Conservation (phyloP, 2,797 vertebrate genomes). For the Falco cherrug region DNA sequence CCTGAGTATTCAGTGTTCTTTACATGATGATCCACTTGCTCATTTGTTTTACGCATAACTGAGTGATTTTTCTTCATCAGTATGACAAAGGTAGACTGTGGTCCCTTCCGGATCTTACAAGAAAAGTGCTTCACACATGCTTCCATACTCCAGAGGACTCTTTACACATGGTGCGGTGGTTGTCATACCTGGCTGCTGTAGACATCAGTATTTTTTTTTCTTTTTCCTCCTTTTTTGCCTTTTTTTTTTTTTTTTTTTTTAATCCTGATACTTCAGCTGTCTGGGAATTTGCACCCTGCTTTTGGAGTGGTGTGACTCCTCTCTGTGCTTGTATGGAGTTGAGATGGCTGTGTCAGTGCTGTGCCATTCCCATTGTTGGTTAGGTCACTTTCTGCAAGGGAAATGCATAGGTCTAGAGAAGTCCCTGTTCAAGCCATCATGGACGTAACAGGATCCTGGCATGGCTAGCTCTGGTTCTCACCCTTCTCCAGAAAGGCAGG, state of each 20-base stretch:
- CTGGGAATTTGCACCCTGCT: not conserved
- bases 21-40: not conserved
- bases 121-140: not conserved
- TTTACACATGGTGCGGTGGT: accelerated
- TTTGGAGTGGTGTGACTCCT: not conserved
- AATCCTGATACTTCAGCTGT: not conserved
- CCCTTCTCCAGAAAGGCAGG: not conserved
- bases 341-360: not conserved
- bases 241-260: not conserved
- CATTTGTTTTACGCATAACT: not conserved
- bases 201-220: not conserved
- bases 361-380: not conserved
- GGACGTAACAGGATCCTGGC: not conserved
- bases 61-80: not conserved
- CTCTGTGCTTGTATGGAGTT: not conserved
- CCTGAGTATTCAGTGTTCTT: not conserved
- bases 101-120: not conserved
- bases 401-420: not conserved
- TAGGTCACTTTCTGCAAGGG: not conserved
- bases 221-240: not conserved
- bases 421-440: not conserved
- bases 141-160: not conserved
- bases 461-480: not conserved
- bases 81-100: not conserved
- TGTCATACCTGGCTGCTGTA: not conserved